phyloP scores from a whole-genome alignment of 2,113 vertebrate genomes.

The Malurus alboscapulatus region DNA sequence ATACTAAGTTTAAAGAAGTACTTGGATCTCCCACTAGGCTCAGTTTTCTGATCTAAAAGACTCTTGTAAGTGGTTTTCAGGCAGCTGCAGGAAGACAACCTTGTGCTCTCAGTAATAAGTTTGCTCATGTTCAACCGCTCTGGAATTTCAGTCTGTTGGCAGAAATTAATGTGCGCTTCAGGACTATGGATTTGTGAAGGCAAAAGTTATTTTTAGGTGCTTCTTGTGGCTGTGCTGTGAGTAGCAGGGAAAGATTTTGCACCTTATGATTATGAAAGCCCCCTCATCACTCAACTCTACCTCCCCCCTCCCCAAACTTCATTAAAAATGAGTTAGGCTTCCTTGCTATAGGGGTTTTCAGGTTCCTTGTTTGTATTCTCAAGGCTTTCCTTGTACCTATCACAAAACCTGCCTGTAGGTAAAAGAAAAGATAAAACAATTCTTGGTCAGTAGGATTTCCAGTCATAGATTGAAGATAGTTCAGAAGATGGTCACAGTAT shows the following conservation, averaged over 20 bases:
- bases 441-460: not conserved
- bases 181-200: not conserved
- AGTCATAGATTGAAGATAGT: not conserved
- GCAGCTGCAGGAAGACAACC: not conserved
- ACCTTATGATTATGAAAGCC: not conserved
- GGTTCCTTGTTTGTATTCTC: not conserved
- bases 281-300: not conserved
- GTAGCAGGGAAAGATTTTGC: not conserved
- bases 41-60: slow-evolving; percentile 22
- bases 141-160: not conserved
- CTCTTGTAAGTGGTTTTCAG: not conserved
- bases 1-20: slow-evolving; percentile 16
- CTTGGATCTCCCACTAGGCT: slow-evolving; percentile 12
- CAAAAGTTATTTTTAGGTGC: not conserved
- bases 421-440: not conserved
- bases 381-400: not conserved
- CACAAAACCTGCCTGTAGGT: not conserved
- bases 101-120: not conserved
- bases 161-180: not conserved
- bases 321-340: not conserved
- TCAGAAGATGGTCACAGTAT: not conserved
- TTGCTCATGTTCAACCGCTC: not conserved
- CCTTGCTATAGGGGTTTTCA: not conserved
- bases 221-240: not conserved
- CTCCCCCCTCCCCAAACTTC: fast-evolving